Conservation (phyloP, 1,140 invertebrate genomes). For the Diorhabda sublineata region DNA sequence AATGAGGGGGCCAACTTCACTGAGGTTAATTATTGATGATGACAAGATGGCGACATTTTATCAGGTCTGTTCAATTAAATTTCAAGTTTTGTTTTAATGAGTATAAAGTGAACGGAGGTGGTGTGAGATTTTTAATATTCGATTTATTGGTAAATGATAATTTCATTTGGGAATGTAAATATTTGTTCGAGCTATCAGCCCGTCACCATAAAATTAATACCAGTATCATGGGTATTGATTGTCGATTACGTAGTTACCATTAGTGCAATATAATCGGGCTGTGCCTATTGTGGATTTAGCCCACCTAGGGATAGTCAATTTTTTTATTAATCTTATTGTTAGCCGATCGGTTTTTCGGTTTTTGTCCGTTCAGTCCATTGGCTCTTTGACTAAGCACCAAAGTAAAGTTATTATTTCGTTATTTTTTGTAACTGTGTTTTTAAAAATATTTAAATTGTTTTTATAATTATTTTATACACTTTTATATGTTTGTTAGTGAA, state of each 20-base stretch:
- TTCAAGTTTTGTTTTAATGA: too few species aligned
- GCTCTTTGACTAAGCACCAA: conserved; percentile 46
- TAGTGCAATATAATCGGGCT: conserved; percentile 47
- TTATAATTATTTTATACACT: conserved; percentile 48
- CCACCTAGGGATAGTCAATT: conserved; percentile 46
- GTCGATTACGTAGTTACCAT: conserved; percentile 43
- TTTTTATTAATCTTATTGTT: conserved; percentile 43
- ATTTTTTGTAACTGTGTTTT: conserved; percentile 41
- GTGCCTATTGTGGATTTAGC: conserved; percentile 32
- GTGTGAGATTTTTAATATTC: too few species aligned
- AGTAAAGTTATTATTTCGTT: conserved; percentile 42
- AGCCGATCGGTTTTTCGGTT: conserved; percentile 40
- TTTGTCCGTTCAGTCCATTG: conserved; percentile 39
- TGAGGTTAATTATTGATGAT: too few species aligned
- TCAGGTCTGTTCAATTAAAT: too few species aligned
- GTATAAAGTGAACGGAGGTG: too few species aligned
- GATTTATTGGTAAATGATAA: too few species aligned
- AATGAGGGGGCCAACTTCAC: too few species aligned
- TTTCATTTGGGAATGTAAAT: not conserved
- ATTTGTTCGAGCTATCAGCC: conserved; percentile 4
- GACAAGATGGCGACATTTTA: too few species aligned
- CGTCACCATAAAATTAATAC: conserved; percentile 9
- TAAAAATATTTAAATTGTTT: conserved; percentile 46
- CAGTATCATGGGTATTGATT: conserved; percentile 18
- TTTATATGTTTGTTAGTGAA: conserved; percentile 47